These are phyloP conservation scores for Spialia ferax DNA, from an alignment of 2,888 invertebrate species.

Conservation along the genomic window DNA sequence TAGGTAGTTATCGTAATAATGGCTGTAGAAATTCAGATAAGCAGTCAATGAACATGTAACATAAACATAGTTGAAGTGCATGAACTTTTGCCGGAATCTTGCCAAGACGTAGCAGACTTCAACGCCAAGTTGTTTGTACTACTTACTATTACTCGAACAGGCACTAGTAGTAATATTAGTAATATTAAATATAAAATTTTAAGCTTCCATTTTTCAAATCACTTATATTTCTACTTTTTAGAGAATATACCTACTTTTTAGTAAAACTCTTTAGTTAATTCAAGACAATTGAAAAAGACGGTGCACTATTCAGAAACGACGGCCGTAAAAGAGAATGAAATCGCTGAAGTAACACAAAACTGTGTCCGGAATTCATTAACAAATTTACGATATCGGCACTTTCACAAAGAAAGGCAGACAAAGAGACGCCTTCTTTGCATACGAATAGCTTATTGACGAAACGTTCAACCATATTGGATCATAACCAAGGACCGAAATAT, in stretches of 20 bases:
- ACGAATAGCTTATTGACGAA: slow-evolving; percentile 27
- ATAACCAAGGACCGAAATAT: slow-evolving; percentile 22
- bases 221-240: not conserved
- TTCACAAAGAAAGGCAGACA: slow-evolving; percentile 35
- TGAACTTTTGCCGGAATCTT: slow-evolving; percentile 21
- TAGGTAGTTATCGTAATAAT: no score
- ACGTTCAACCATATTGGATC: slow-evolving; percentile 12
- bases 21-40: not conserved
- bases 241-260: no score
- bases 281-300: not conserved
- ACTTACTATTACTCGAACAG: not conserved
- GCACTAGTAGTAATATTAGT: not conserved
- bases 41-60: not conserved
- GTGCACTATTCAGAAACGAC: not conserved
- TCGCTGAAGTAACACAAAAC: slow-evolving; percentile 18
- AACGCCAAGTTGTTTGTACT: slow-evolving; percentile 1
- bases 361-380: slow-evolving; percentile 36
- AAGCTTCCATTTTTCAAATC: not conserved
- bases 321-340: slow-evolving; percentile 14
- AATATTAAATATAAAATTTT: not conserved
- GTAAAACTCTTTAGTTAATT: no score
- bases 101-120: slow-evolving; percentile 11
- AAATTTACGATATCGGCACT: slow-evolving; percentile 36
- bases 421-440: slow-evolving; percentile 34
- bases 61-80: slow-evolving; percentile 3